Evolutionary conservation across 2,797 vertebrate genomes (phyloP), one percentile per base, ranked within the genome.

Genomic region (Bovichtus variegatus): DNA sequence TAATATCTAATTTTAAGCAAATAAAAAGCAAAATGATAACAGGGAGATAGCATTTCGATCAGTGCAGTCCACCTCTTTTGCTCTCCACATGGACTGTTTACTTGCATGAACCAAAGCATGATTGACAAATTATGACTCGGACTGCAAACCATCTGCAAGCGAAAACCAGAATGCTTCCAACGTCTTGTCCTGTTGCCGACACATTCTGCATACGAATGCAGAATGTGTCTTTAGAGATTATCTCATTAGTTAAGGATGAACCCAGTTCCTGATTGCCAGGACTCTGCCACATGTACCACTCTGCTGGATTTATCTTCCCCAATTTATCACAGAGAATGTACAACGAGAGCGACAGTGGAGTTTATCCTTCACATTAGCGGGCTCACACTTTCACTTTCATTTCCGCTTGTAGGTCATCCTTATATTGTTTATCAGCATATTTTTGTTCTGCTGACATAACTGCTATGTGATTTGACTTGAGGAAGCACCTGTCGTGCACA

Each of bases 361-460:
- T 36, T n/a, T 21, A 34, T 55, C 44, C 38, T n/a, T 29, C 12
- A 2, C 2, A 10, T 51, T 23, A n/a, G 2, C 6, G 2, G 6
- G 29, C 10, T 71, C 46, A 38, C 50, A 59, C 49, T 67, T 60
- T 44, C 6, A 21, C 54, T 76, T 62, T 60, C 4, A 46, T 59
- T 70, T 64, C 25, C 41, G 4, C 2, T 5, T 29, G 4, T 19
- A 15, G 38, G 23, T 66, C 41, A 55, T 51, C 46, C 11, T 36
- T 38, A n/a, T 7, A 5, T 65, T 51, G 16, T 54, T 46, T 21
- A 43, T 68, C 27, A 43, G 63, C 4, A 51, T 49, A 8, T 54
- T 40, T 61, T 71, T 31, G 31, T 68, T 59, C 61, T 47, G 50
- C 29, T 55, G 36, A 67, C 46, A 44, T n/a, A n/a, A 23, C 38